phyloP scores from a whole-genome alignment of 1,140 invertebrate species.

The Ceratosolen fusciceps region DNA sequence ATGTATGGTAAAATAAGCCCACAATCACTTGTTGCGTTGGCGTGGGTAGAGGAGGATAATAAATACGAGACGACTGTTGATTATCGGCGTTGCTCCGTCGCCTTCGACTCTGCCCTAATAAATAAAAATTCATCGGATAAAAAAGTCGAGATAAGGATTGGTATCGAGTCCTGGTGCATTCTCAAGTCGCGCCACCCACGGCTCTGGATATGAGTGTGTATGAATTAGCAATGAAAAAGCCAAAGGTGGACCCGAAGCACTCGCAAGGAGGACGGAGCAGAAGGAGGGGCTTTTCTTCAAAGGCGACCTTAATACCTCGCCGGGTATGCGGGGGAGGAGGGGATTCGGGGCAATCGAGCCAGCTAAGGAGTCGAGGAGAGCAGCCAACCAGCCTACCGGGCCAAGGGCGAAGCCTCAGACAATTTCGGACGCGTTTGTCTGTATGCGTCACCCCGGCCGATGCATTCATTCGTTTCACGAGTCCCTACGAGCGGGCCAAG shows the following conservation, averaged over 20 bases:
- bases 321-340: constrained; percentile 23
- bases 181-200: constrained; percentile 16
- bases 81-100: background rate
- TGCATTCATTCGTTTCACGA: too few relatives aligned
- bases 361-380: background rate
- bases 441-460: too few relatives aligned
- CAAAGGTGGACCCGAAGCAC: background rate
- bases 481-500: background rate
- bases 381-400: too few relatives aligned
- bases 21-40: too few relatives aligned
- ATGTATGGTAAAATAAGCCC: background rate
- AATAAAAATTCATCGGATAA: constrained; percentile 6
- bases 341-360: constrained; percentile 8
- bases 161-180: background rate
- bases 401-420: background rate
- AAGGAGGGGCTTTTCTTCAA: background rate
- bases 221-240: constrained; percentile 10
- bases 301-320: constrained; percentile 16
- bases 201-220: background rate
- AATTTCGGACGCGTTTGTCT: too few relatives aligned
- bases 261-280: background rate
- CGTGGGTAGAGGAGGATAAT: too few relatives aligned
- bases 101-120: background rate
- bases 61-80: background rate
- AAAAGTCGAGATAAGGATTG: background rate